These are phyloP conservation scores for Eucidaris tribuloides DNA, from an alignment of 35 echinoderm and acorn worm genomes.

Conservation along the genomic window DNA sequence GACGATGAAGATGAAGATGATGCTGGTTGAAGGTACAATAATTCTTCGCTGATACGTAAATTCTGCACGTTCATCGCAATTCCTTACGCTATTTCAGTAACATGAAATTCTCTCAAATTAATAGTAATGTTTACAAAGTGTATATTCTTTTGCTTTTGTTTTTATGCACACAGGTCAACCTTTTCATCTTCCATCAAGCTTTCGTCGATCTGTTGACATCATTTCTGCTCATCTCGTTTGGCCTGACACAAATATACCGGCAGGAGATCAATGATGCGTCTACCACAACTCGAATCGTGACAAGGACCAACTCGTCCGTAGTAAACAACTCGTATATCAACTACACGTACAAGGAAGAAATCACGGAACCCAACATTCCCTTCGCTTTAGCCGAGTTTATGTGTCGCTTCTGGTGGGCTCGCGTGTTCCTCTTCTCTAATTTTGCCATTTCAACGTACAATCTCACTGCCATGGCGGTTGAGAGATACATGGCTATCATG, in stretches of 20 bases:
- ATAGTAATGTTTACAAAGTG: too few relatives aligned
- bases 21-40: too few relatives aligned
- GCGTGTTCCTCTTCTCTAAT: constrained; percentile 44
- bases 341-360: not conserved
- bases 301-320: not conserved
- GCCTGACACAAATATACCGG: constrained; percentile 23
- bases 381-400: constrained; percentile 23
- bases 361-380: not conserved
- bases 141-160: not conserved
- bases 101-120: too few relatives aligned
- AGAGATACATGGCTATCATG: constrained; percentile 58
- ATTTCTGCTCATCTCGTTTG: constrained; percentile 48
- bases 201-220: constrained; percentile 55
- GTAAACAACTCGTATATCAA: not conserved
- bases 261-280: not conserved
- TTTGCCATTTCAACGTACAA: constrained; percentile 65
- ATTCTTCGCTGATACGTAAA: too few relatives aligned
- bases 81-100: too few relatives aligned
- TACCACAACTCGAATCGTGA: not conserved
- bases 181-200: constrained; percentile 64
- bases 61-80: too few relatives aligned
- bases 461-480: constrained; percentile 50
- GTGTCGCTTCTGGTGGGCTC: constrained; percentile 43
- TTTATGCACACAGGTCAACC: constrained; percentile 8
- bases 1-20: too few relatives aligned